These are phyloP conservation scores for Syndactyla subalaris DNA, from an alignment of 2,797 vertebrate species.

Conservation along the genomic window DNA sequence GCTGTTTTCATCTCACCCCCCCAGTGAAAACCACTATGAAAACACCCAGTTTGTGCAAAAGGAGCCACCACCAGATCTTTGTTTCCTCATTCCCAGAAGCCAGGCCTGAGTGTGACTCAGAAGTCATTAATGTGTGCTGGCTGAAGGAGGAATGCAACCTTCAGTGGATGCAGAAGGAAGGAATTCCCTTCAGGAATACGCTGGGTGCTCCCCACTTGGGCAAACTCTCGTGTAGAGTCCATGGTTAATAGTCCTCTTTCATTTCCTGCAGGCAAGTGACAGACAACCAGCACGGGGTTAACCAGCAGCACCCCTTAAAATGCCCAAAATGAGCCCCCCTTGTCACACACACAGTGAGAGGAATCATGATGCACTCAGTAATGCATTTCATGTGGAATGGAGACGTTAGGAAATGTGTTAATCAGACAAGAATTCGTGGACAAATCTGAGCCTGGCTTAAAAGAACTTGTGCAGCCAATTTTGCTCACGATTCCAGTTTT, in stretches of 20 bases:
- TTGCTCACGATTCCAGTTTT: neutral
- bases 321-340: neutral
- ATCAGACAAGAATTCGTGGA: neutral
- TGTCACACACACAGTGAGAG: neutral
- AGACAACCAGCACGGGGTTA: neutral
- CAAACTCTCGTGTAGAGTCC: neutral
- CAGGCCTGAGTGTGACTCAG: neutral
- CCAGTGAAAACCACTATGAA: neutral
- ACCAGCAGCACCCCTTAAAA: neutral
- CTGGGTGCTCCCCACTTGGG: neutral
- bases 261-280: neutral
- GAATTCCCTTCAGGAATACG: neutral
- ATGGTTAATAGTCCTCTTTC: neutral
- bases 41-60: constrained; percentile 32
- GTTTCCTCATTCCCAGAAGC: constrained; percentile 3
- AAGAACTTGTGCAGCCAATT: neutral
- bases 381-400: neutral
- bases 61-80: neutral
- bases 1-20: neutral
- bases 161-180: neutral
- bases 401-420: neutral
- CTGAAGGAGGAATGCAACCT: neutral
- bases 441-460: neutral
- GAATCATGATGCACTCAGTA: neutral
- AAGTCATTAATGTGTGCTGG: neutral